Base-by-base conservation (phyloP, 2,888 invertebrate genomes). In the Acronicta alni region DNA sequence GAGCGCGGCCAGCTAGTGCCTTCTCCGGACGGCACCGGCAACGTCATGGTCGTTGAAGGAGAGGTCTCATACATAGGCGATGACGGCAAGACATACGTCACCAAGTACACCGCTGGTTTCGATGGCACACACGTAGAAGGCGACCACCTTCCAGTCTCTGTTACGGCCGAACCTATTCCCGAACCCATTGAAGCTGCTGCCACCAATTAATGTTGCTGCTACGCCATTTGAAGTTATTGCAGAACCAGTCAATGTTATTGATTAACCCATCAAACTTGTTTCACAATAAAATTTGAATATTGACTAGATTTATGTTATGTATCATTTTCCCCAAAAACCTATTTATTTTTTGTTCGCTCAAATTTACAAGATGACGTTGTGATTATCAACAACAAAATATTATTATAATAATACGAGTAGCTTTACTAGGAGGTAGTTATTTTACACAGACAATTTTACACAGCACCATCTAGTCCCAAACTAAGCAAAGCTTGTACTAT, bases 21-120 rank as follows among this genome's bases (percentile, higher is more conserved):
- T n/a, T 82, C 77, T 1, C 67, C 76, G 1, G 77, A 82, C 12
- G 84, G 82, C 7, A 71, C 61, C 7, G 82, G 68, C 2, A 75
- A 84, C 41, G 89, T 88, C 7, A 81, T 89, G 30, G 75, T 88
- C 9, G 62, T 80, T 2, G 88, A 89, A 49, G 89, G 90, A 2
- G 84, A 89, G 67, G 82, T 84, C 39, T 83, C 84, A 14, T 91
- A 80, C 79, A 74, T 88, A 4, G 84, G 87, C 0, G 82, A 85
- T n/a, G 88, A 89, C 45, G 90, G 89, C 42, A 78, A 87, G 69
- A 82, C 77, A 16, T 88, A 89, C 74, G 69, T 86, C 41, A 88
- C 88, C 2, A 88, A 86, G 62, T 90, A 89, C 72, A 77, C 74
- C 10, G 85, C 90, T 0, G 89, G 88, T 2, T 71, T 85, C 7